Evolutionary conservation across 2,113 vertebrate genomes (phyloP), one percentile per base, ranked within the genome.

Genomic region (Micromys minutus): DNA sequence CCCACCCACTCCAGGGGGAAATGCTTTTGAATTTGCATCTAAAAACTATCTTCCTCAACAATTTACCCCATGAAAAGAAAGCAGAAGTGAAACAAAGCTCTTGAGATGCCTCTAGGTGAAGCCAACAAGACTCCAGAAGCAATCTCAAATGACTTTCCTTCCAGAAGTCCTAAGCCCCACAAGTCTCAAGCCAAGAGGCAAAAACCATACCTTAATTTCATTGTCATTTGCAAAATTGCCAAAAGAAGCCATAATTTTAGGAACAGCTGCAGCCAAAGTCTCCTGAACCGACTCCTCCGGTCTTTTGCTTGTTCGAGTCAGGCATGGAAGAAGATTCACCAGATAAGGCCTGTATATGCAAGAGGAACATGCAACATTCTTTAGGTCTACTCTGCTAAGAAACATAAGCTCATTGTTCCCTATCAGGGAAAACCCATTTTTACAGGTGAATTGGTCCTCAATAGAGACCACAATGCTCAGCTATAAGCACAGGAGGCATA

Each of bases 201-300:
- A 84, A 36, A 94, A 75, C 77, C 89, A 19, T 99, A 99, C 99
- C 99, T 99, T 99, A 94, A 99, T 99, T 96, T 99, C 99, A 95
- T 98, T 99, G 96, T 99, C 99, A 0, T 99, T 99, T 34, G 99
- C 99, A 90, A 99, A 99, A 91, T 99, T 99, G 95, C 99, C 99
- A 13, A 99, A 99, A 0, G 99, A 98, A 74, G 99, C 97, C 99
- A 99, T 99, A 83, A 99, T 99, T 98, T 99, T 99, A 93, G 99
- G 99, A 87, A 99, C 98, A 24, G 99, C 99, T 0, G 98, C 98
- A 79, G 99, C 99, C 94, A 99, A 96, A 0, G 99, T 99, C 98
- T 99, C 99, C 92, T 99, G 99, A 6, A 99, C 99, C 0, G 99
- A 99, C 45, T 99, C 99, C 94, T 99, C 99, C 0, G 99, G 98